Base-by-base conservation (phyloP, 2,113 vertebrate genomes). In the Silurus meridionalis region DNA sequence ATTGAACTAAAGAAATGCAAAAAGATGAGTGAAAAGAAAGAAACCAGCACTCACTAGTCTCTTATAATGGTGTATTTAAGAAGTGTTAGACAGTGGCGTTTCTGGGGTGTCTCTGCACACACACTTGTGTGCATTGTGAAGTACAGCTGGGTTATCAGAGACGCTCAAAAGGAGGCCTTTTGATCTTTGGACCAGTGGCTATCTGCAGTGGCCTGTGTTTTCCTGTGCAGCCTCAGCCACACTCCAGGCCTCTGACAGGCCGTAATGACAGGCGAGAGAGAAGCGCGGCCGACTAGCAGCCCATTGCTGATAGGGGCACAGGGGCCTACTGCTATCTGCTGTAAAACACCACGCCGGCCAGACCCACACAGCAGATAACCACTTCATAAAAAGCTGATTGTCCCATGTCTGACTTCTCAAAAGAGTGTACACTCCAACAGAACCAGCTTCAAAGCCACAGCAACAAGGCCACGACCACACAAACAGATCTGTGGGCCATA, bases 151-250 rank as follows among this genome's bases (percentile, higher is more conserved):
- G 94, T 97, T 98, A 99, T 99, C 97, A 95, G 94, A 94, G 94
- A 90, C 91, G 91, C 94, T 94, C 82, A 17, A 88, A 91, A 94
- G 93, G 94, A 92, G 93, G 92, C 91, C 92, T 97, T 98, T 99
- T 99, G 97, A 98, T 99, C 97, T 97, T 93, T 93, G 93, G 95
- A 96, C 96, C 95, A 96, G 94, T 91, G 95, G 95, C 95, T 97
- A 97, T 98, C 97, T 97, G 91, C 93, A 91, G 92, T 89, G 91
- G 85, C 85, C 85, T 88, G 90, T 92, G 91, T 94, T 86, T 88
- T 92, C 92, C 96, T 97, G 96, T 90, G 90, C 93, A 96, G 93
- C 86, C 75, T 97, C 96, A 97, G 93, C 57, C 95, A 96, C 96
- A 97, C 96, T 93, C 94, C 87, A 88, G 82, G 93, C 94, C 94